Evolutionary conservation across 2,113 vertebrate genomes (phyloP).

Genomic region (Lucifuga dentata): DNA sequence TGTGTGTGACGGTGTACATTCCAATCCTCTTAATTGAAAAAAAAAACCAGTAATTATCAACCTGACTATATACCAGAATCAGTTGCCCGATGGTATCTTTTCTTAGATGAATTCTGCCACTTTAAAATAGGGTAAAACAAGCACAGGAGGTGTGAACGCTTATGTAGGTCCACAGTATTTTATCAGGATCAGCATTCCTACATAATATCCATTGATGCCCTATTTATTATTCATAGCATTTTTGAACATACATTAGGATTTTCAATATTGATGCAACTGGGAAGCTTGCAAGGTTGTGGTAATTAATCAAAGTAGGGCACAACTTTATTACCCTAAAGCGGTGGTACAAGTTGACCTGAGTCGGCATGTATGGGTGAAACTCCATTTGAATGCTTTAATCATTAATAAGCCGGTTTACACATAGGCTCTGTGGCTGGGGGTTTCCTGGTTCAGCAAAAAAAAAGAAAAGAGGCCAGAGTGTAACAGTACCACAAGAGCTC

Average conservation of each 20-base stretch:
- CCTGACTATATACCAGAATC: background rate
- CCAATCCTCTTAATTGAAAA: no score
- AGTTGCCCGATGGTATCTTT: background rate
- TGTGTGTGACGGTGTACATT: no score
- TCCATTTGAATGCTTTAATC: conserved; percentile 70
- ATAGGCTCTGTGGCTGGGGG: conserved; percentile 45
- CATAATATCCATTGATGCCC: conserved; percentile 21
- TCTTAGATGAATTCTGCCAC: no score
- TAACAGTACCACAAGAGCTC: conserved; percentile 4
- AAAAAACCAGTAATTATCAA: background rate
- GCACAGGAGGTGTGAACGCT: background rate
- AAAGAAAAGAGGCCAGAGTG: conserved; percentile 17
- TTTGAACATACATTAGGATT: conserved; percentile 49
- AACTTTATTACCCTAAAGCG: conserved; percentile 58
- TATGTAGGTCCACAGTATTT: background rate
- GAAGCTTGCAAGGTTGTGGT: conserved; percentile 57
- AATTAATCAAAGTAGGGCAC: conserved; percentile 71
- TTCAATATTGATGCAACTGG: conserved; percentile 39
- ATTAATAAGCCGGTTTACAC: conserved; percentile 62
- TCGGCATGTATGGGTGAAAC: conserved; percentile 63
- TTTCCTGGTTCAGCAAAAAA: conserved; percentile 36
- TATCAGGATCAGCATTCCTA: conserved; percentile 23
- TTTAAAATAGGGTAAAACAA: no score
- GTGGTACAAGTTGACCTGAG: conserved; percentile 49
- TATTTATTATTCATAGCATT: conserved; percentile 68